These are phyloP conservation scores for Melolontha melolontha DNA, from an alignment of 2,888 invertebrate species.

Conservation along the genomic window DNA sequence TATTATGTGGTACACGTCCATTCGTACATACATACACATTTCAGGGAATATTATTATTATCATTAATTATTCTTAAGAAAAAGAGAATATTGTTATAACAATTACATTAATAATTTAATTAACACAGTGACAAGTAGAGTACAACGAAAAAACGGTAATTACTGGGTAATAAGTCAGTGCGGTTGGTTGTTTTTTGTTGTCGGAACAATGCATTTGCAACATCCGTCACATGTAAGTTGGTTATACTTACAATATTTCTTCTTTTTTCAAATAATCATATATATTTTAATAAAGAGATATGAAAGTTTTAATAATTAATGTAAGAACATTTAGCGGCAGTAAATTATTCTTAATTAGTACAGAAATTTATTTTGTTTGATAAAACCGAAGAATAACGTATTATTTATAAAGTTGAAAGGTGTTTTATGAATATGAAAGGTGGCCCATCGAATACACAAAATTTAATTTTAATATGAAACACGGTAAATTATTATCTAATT, in stretches of 20 bases:
- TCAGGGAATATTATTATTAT: neutral
- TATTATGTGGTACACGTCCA: constrained; percentile 10
- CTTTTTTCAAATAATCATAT: constrained; percentile 8
- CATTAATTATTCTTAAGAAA: constrained; percentile 5
- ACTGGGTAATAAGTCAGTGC: constrained; percentile 8
- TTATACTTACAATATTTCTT: neutral
- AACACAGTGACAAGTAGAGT: constrained; percentile 39
- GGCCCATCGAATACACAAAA: too few species aligned
- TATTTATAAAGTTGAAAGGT: too few species aligned
- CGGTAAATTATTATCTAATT: too few species aligned
- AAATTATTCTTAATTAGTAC: neutral
- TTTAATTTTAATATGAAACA: too few species aligned
- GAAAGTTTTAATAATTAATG: constrained; percentile 20
- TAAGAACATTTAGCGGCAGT: neutral
- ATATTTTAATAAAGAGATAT: constrained; percentile 6
- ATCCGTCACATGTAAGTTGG: constrained; percentile 24
- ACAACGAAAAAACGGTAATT: constrained; percentile 40
- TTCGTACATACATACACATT: neutral
- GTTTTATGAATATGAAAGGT: too few species aligned
- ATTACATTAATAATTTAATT: constrained; percentile 37
- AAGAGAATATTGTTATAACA: constrained; percentile 8
- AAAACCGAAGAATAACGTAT: too few species aligned
- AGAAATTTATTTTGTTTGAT: too few species aligned
- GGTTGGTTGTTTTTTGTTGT: constrained; percentile 9
- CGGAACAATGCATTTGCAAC: constrained; percentile 35